phyloP scores from a whole-genome alignment of 2,888 invertebrate genomes.

The Leptopterna dolabrata region DNA sequence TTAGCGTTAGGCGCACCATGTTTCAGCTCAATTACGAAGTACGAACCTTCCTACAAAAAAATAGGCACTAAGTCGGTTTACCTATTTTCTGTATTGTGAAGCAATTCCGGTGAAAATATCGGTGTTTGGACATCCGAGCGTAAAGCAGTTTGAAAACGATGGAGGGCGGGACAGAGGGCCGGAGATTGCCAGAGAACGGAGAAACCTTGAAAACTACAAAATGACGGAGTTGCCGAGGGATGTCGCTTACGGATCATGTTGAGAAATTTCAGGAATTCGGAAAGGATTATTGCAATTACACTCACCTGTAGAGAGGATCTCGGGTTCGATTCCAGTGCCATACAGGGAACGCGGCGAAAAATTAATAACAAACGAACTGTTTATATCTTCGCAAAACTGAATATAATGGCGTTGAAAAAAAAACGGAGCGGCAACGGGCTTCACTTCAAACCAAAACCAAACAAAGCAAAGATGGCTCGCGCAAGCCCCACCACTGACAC shows the following conservation, averaged over 20 bases:
- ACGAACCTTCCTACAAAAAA: too few relatives aligned
- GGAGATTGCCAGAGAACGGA: neutral
- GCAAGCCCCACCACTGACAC: too few relatives aligned
- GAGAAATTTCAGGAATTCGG: neutral
- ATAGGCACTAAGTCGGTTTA: too few relatives aligned
- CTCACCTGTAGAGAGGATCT: neutral
- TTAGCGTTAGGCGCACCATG: too few relatives aligned
- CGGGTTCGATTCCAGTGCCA: neutral
- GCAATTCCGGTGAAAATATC: neutral
- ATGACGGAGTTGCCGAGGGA: neutral
- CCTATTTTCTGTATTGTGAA: neutral
- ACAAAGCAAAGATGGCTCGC: slow-evolving; percentile 50
- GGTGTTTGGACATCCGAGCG: neutral
- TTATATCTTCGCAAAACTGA: neutral
- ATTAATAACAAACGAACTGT: neutral
- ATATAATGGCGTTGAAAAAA: slow-evolving; percentile 18
- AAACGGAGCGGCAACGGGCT: neutral
- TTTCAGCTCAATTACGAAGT: too few relatives aligned
- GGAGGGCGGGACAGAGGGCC: neutral
- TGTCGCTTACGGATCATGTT: neutral
- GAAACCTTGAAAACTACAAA: neutral
- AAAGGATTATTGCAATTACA: neutral
- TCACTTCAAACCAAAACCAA: slow-evolving; percentile 12
- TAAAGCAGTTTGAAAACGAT: neutral
- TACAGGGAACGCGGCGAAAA: neutral